These are phyloP conservation scores for Tupiocoris notatus DNA, from an alignment of 2,888 invertebrate genomes.

Conservation along the genomic window DNA sequence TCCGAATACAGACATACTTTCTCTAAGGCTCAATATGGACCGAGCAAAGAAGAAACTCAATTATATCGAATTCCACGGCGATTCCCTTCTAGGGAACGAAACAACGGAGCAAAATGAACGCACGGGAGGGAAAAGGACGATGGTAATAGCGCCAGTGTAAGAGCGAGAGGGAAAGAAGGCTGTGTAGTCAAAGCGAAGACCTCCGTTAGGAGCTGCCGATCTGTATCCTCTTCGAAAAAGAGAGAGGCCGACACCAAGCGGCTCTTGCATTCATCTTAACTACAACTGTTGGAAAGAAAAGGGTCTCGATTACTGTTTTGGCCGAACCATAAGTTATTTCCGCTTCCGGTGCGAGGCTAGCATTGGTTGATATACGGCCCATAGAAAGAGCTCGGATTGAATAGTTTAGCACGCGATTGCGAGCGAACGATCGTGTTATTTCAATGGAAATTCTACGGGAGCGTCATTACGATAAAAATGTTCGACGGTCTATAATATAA, in stretches of 20 bases:
- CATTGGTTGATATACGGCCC: background rate
- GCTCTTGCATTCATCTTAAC: background rate
- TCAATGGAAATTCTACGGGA: too few relatives aligned
- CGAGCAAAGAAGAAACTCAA: background rate
- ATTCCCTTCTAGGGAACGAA: background rate
- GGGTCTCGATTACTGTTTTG: background rate
- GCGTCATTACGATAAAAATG: too few relatives aligned
- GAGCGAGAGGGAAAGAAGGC: background rate
- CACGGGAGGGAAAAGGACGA: background rate
- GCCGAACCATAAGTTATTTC: background rate
- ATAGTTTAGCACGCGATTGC: background rate
- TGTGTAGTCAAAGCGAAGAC: slow-evolving; percentile 12
- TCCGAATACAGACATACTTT: too few relatives aligned
- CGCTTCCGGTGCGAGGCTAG: background rate
- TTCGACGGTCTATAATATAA: too few relatives aligned
- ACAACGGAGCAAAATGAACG: background rate
- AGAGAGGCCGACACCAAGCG: background rate
- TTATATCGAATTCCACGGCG: background rate
- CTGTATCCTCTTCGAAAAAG: background rate
- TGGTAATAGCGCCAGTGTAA: background rate
- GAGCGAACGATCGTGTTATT: too few relatives aligned
- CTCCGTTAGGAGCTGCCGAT: slow-evolving; percentile 24
- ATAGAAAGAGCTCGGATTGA: background rate
- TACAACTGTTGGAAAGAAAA: background rate
- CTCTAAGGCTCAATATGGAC: background rate